Evolutionary conservation across 2,113 vertebrate genomes (phyloP), one percentile per base, ranked within the genome.

Genomic region (Pseudolaguvia tuberculata): DNA sequence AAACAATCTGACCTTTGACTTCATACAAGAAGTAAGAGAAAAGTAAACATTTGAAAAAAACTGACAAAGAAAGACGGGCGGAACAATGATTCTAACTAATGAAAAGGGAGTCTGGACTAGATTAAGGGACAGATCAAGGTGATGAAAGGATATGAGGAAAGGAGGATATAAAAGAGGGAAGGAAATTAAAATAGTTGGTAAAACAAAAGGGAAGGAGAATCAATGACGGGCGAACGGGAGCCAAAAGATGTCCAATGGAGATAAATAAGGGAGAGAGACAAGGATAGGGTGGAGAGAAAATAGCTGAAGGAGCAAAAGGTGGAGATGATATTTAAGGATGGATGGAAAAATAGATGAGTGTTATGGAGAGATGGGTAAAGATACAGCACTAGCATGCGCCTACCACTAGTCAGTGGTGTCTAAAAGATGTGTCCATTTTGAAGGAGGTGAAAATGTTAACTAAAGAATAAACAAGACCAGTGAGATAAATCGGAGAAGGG

Each of bases 121-220:
- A 62, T n/a, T 56, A 14, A 75, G 66, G 48, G 57, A 55, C 51
- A 50, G 50, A 35, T 45, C 51, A 70, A 75, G 61, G 9, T 27
- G 63, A 50, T 66, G 23, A 48, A 66, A 47, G 39, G 42, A 66
- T 66, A 48, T 11, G 63, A 66, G 15, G 45, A 48, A 21, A 50
- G 63, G 21, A 66, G 42, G 63, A 18, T 66, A 66, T 50, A 17
- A 50, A 48, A 48, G 63, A 66, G n/a, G n/a, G 27, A 15, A 66
- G 63, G 45, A 66, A 66, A 66, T 50, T 27, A 66, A 66, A 66
- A 48, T n/a, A n/a, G n/a, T n/a, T n/a, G n/a, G n/a, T n/a, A n/a
- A 66, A 66, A 48, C 23, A 66, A 66, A 27, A 23, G 5, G 3
- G n/a, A 47, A 39, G 39, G 17, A n/a, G 23, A 65, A n/a, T 62